Percentiles rank a stretch among this genome's conserved stretches.
phyloP scores from a whole-genome alignment of 2,113 vertebrate species.

The Cinclus cinclus region DNA sequence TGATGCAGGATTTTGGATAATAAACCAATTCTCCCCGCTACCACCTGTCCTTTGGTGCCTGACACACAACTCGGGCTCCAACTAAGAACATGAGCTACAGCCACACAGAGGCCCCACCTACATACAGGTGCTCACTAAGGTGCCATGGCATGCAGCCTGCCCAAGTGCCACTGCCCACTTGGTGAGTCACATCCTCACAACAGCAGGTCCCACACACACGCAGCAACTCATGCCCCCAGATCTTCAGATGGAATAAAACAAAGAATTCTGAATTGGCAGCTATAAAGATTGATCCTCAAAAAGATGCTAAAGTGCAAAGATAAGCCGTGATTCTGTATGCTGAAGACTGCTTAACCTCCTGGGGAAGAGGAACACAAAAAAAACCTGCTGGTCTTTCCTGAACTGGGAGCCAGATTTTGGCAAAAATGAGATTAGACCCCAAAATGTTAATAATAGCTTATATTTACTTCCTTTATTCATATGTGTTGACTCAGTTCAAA shows the following conservation, averaged over 20 bases:
- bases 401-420: neutral
- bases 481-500: conserved; percentile 49
- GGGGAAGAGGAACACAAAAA: neutral
- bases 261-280: neutral
- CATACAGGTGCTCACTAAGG: neutral
- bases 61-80: neutral
- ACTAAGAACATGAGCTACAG: neutral
- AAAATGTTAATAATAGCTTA: neutral
- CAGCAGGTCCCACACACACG: neutral
- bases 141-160: neutral
- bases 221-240: neutral
- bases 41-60: neutral
- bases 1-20: neutral
- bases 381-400: neutral
- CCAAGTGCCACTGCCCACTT: neutral
- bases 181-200: neutral
- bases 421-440: neutral
- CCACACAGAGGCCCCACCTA: neutral
- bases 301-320: neutral
- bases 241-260: neutral
- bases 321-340: neutral
- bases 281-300: neutral
- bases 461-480: neutral
- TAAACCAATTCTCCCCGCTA: neutral
- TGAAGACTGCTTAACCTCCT: neutral